Conservation (phyloP, 2,113 vertebrate species). For the Suricata suricatta region DNA sequence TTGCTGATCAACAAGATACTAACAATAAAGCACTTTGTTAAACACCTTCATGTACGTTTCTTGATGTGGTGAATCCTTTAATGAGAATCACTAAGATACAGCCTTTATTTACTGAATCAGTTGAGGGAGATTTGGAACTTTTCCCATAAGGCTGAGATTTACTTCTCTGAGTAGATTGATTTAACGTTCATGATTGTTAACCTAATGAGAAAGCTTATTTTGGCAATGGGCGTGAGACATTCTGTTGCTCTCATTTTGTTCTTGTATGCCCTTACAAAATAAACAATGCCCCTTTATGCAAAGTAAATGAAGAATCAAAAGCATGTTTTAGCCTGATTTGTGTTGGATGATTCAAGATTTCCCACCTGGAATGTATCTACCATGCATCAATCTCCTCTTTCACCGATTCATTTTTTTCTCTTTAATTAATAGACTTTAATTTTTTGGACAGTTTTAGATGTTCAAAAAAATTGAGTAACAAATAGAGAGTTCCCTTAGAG, state of each 20-base stretch:
- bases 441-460: not conserved
- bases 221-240: not conserved
- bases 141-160: not conserved
- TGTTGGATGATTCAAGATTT: slow-evolving; percentile 34
- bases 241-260: slow-evolving; percentile 16
- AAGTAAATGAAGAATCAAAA: not conserved
- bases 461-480: not conserved
- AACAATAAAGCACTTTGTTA: not conserved
- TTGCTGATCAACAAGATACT: not conserved
- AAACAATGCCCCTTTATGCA: not conserved
- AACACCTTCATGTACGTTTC: not conserved
- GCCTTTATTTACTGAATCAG: slow-evolving; percentile 35
- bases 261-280: slow-evolving; percentile 24
- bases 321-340: slow-evolving; percentile 11
- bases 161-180: not conserved
- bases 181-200: not conserved
- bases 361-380: not conserved
- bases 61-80: not conserved
- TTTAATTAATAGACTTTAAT: not conserved
- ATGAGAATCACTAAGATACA: slow-evolving; percentile 31
- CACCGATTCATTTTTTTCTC: not conserved
- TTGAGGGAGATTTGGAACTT: slow-evolving; percentile 6
- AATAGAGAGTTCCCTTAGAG: not conserved
- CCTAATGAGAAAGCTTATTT: slow-evolving; percentile 45
- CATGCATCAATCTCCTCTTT: not conserved